Evolutionary conservation across 1,140 invertebrate genomes (phyloP), one percentile per base, ranked within the genome.

Genomic region (Pseudomyrmex flavicornis): DNA sequence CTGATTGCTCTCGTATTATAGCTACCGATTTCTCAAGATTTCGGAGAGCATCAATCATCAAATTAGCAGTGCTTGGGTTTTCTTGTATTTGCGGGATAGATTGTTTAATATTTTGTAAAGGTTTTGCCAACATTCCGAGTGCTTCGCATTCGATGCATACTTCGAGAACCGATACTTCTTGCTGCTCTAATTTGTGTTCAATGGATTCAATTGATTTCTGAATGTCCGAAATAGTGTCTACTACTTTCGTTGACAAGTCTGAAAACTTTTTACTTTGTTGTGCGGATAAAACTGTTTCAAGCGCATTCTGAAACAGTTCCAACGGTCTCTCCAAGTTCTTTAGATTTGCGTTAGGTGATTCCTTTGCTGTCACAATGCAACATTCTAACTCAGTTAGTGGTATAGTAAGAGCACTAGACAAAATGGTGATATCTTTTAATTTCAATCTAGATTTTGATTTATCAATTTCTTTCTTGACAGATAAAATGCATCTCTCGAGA

Each of bases 381-480:
- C 26, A 50, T 50, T 87, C 85, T 46, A 90, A 17, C 20, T 87
- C 85, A 1, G 20, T 35, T 63, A 90, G 56, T 22, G 89, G 74
- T 12, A 54, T 54, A 35, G 17, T 72, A 2, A 90, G 15, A n/a
- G 2, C 10, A 35, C 5, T 35, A 35, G 44, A 54, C 35, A 1
- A 89, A 83, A 13, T 70, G 56, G 63, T 17, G 17, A 88, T 82
- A 17, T 77, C 76, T 48, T 89, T 72, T 1, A 22, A 20, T 17
- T 48, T 52, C 1, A 58, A 17, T 61, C 84, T 69, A 1, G 7
- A 17, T 20, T 83, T 17, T 35, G 86, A 56, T 85, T 92, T 90
- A n/a, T 83, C 63, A 59, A 85, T 65, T 85, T 90, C 68, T 82
- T 90, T 88, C 84, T 95, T 92, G 0, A 93, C 77, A 54, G 95